Evolutionary conservation across 2,113 vertebrate genomes (phyloP), one percentile per base, ranked within the genome.

Genomic region (Cyanocitta stelleri): DNA sequence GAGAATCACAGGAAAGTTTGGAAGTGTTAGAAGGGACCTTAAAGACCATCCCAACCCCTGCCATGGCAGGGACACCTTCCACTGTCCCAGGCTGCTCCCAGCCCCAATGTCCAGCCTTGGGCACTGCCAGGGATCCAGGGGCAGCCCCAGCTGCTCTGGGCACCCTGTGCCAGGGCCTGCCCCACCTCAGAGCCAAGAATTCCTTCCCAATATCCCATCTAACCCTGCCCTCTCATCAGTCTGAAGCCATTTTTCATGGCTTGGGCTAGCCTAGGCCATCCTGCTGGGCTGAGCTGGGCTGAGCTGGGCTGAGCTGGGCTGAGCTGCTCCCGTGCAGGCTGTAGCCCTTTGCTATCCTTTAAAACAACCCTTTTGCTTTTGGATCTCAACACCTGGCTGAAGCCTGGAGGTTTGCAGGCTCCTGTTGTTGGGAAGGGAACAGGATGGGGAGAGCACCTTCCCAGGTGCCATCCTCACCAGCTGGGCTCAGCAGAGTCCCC

Each of bases 51-150:
- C 35, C 9, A 10, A 27, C 7, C 13, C 5, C 7, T 37, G 27
- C 33, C 29, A 12, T 26, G 24, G 17, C 54, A 46, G 33, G 24
- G 46, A 68, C 69, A 48, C 2, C 16, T 61, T 0, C 61, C 46
- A 26, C 39, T 15, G 1, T 5, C 16, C n/a, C 62, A 54, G 46
- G 46, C 1, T 75, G 54, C 46, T 54, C 29, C 69, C 1, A 75
- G 33, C 19, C 55, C 46, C n/a, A n/a, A n/a, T 0, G 0, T 39
- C 87, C 46, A 82, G 0, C 39, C 29, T 39, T 29, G 52, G 23
- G 1, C 52, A n/a, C 19, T 89, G 0, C 33, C 61, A 81, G 23
- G 68, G 33, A 52, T 59, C 39, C 81, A 73, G 77, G 29, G 29
- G 37, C 77, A 89, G 44, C 54, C 69, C 3, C 77, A 82, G 52